Evolutionary conservation across 2,888 invertebrate species (phyloP), one percentile per base, ranked within the genome.

Genomic region (Chalcis sispes): DNA sequence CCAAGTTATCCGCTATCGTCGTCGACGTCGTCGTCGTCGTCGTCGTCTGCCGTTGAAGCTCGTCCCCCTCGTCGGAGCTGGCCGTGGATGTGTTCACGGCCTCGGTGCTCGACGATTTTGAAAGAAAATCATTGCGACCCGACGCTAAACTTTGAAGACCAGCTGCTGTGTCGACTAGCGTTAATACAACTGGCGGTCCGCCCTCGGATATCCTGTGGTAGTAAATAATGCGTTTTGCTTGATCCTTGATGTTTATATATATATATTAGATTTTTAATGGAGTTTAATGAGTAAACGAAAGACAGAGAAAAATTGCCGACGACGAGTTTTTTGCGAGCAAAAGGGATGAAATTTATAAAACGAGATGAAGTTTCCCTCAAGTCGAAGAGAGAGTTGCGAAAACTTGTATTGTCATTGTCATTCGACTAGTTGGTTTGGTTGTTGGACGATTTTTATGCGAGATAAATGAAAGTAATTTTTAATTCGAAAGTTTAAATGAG

Each of bases 161-260:
- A 78, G 91, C 91, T 77, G 91, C 91, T 78, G 91, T 91, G 83
- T 93, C 93, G 79, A 91, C 90, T 80, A 93, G 86, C 65, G 92
- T 92, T 83, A 93, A 89, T 79, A 92, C 90, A 70, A 92, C 91
- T 42, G 88, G 86, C 82, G 92, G 92, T 7, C 84, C 92, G 58
- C 91, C 91, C 89, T 92, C 92, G 86, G 92, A 91, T 89, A 93
- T 91, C 87, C 93, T 93, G 90, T 27, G 15, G 25, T 29, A 32
- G 23, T 23, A 20, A 15, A 58, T 13, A n/a, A n/a, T n/a, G n/a
- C n/a, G n/a, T n/a, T n/a, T n/a, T n/a, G n/a, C n/a, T n/a, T 18
- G 3, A 36, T 36, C 8, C 36, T 5, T 36, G 3, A 5, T 36
- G 36, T 36, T 36, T 36, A 36, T 3, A 36, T 36, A 36, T 36